Base-by-base conservation (phyloP, 2,797 vertebrate species). In the Arctocebus calabarensis region DNA sequence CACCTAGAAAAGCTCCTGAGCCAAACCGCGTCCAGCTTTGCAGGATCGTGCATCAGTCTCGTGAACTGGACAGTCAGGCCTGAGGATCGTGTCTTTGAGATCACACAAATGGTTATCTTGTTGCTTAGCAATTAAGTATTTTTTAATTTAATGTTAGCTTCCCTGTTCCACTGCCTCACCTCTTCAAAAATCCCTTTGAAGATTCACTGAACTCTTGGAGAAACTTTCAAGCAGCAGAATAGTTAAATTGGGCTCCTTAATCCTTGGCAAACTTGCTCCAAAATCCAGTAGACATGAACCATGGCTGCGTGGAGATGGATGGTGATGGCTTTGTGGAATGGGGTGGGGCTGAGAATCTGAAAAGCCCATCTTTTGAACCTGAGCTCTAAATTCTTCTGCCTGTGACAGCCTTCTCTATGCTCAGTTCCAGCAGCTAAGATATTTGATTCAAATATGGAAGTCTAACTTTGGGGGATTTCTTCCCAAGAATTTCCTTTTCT, bases 61-160 rank as follows among this genome's bases (percentile, higher is more conserved):
- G 0, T 91, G 71, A 73, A 70, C 82, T 43, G 8, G 34, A 59
- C 32, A 78, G 61, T 96, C 77, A 92, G 85, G 88, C n/a, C 40
- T 10, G 13, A 29, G 34, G 84, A 94, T 55, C 86, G 88, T 62
- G 82, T 84, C 79, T 93, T 97, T 84, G 77, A 78, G 91, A 93
- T 59, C 45, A 27, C 79, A 70, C 71, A 90, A 85, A 97, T 97
- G 90, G 71, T 97, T 94, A 79, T 94, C 94, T 95, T 61, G 92
- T 97, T 97, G 95, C 96, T 97, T 97, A 96, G 96, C 95, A 95
- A 86, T 95, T 97, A 97, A 97, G 96, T 91, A 97, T 90, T 85
- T 97, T 98, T 96, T 95, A 96, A 98, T 97, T 97, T 96, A 96
- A 84, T 85, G 68, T 91, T 91, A 84, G 64, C 68, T 95, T 96